Conservation (phyloP, 30 jellyfish, hydroid and myxozoan species). For the Hydractinia echinata region DNA sequence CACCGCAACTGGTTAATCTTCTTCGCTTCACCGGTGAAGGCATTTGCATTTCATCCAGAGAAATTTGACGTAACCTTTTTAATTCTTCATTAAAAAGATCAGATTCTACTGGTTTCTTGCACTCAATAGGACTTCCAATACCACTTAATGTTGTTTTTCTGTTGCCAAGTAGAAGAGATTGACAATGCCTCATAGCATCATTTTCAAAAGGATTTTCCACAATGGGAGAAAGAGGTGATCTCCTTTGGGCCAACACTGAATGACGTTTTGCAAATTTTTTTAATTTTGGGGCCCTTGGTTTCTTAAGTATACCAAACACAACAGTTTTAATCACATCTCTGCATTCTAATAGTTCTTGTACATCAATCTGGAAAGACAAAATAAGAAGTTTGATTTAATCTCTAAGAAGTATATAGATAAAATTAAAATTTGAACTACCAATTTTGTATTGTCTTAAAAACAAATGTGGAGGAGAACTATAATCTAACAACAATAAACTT, state of each 20-base stretch:
- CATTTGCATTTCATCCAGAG: conserved; percentile 25
- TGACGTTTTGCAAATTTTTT: conserved; percentile 19
- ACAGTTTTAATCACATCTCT: conserved; percentile 27
- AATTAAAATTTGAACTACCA: too few species aligned
- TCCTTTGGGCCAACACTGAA: background rate
- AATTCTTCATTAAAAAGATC: conserved; percentile 36
- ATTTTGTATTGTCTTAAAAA: background rate
- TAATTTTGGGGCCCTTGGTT: conserved; percentile 22
- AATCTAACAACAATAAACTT: background rate
- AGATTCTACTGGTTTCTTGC: background rate
- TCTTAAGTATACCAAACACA: conserved; percentile 27
- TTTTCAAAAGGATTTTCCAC: conserved; percentile 30
- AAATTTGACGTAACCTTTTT: conserved; percentile 16
- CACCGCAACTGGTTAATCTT: conserved; percentile 21
- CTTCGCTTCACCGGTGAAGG: conserved; percentile 42
- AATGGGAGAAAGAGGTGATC: conserved; percentile 30
- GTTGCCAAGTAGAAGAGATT: background rate
- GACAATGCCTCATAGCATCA: background rate
- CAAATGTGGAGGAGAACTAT: conserved; percentile 21
- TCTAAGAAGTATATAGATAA: background rate
- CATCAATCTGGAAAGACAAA: conserved; percentile 19
- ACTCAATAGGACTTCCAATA: background rate
- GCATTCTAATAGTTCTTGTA: conserved; percentile 36
- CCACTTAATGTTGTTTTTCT: background rate
- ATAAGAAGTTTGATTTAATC: background rate